phyloP scores from a whole-genome alignment of 2,113 vertebrate genomes.

The Cercocebus atys region DNA sequence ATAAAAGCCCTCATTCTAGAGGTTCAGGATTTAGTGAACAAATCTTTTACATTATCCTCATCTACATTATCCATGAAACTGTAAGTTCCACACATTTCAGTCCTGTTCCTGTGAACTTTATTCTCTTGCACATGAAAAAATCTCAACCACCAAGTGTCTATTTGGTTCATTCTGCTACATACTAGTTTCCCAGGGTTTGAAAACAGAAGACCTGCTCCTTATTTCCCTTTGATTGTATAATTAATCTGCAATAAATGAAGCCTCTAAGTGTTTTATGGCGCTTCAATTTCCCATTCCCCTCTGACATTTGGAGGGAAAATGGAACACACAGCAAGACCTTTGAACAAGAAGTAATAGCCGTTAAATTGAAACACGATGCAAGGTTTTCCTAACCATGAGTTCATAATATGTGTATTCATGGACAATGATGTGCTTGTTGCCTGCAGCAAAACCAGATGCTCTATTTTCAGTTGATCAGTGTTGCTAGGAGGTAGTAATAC shows the following conservation, averaged over 20 bases:
- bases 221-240: conserved; percentile 58
- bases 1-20: conserved; percentile 9
- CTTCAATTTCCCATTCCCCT: conserved; percentile 58
- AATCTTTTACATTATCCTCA: neutral
- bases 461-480: neutral
- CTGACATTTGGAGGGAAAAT: conserved; percentile 62
- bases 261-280: conserved; percentile 36
- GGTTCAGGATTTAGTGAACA: neutral
- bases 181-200: neutral
- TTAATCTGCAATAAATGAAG: conserved; percentile 66
- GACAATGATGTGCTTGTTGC: neutral
- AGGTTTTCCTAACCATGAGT: conserved; percentile 48
- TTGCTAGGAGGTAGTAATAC: neutral
- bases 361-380: conserved; percentile 62
- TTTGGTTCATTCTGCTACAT: conserved; percentile 4
- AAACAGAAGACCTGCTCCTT: neutral
- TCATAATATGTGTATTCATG: conserved; percentile 23
- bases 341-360: conserved; percentile 48
- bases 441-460: conserved; percentile 35
- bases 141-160: neutral
- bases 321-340: conserved; percentile 34
- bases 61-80: neutral
- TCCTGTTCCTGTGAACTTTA: neutral
- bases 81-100: neutral
- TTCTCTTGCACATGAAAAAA: neutral